Conservation (phyloP, 2,888 invertebrate species). For the Apodemia mormo region DNA sequence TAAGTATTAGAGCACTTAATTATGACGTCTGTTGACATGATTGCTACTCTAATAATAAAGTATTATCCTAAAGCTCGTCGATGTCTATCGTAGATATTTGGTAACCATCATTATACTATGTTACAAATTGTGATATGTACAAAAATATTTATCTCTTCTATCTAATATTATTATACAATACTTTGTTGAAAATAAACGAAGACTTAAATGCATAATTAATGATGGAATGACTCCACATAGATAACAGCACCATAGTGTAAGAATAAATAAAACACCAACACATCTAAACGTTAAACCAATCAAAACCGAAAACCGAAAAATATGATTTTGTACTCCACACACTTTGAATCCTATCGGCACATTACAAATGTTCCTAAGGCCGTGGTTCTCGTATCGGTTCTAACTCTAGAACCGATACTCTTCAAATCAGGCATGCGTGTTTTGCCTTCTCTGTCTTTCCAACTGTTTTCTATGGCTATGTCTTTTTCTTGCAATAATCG, state of each 20-base stretch:
- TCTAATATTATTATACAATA: slow-evolving; percentile 48
- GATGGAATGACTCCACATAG: slow-evolving; percentile 32
- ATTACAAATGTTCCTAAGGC: slow-evolving; percentile 52
- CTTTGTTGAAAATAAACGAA: slow-evolving; percentile 33
- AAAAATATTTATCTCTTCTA: slow-evolving; percentile 75
- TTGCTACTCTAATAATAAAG: background rate
- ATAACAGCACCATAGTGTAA: slow-evolving; percentile 41
- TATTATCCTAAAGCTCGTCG: background rate
- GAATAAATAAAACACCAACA: slow-evolving; percentile 35
- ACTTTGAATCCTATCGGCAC: slow-evolving; percentile 54
- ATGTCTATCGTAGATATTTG: slow-evolving; percentile 61
- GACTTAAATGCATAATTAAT: slow-evolving; percentile 34
- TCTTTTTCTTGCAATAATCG: slow-evolving; percentile 74
- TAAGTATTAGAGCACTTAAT: background rate
- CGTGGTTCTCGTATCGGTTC: slow-evolving; percentile 58
- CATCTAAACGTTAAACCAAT: slow-evolving; percentile 32
- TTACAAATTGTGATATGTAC: slow-evolving; percentile 79
- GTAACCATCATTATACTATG: slow-evolving; percentile 63
- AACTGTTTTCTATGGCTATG: slow-evolving; percentile 74
- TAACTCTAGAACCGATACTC: slow-evolving; percentile 76
- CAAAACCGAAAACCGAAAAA: slow-evolving; percentile 38
- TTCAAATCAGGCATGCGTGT: slow-evolving; percentile 73
- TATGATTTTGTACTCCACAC: slow-evolving; percentile 47
- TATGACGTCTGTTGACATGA: background rate
- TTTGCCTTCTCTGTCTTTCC: slow-evolving; percentile 72